Evolutionary conservation across 2,113 vertebrate genomes (phyloP), one percentile per base, ranked within the genome.

Genomic region (Acinonyx jubatus): DNA sequence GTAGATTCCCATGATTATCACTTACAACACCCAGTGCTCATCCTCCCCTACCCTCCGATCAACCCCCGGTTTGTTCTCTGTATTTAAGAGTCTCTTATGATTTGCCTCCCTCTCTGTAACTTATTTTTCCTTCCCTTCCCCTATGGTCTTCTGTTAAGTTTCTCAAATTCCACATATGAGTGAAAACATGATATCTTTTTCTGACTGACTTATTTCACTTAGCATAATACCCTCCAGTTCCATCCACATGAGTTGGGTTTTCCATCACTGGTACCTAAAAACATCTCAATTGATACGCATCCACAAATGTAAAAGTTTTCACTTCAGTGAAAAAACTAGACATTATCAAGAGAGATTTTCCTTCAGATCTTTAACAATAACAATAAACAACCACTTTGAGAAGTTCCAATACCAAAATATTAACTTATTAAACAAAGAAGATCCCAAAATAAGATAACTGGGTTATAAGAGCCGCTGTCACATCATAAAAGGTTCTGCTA

Each of bases 341-440:
- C 45, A 73, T 29, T 48, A 31, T 81, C 74, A 84, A 89, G 71
- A 86, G 73, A 41, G 45, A 81, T 5, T 85, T 80, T 29, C 48
- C 50, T 61, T 41, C 65, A 85, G 27, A 52, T 80, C 52, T 91
- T 63, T 50, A 89, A 45, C 29, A 88, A 38, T 52, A 36, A 90
- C 50, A 83, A 79, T 79, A 85, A 90, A 69, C 52, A 14, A 88
- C n/a, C 31, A 69, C 4, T 52, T 19, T 48, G 45, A 45, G 65
- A 88, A 79, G 90, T 29, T 65, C 79, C 74, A 92, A 94, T 57
- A 79, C 8, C 91, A 52, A 83, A 89, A 92, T 31, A 52, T 73
- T 66, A 86, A 79, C n/a, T 83, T 84, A 38, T 25, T 52, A 85
- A 36, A 69, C 29, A 73, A 79, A 85, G 41, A 3, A 63, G 52